Percentiles rank a stretch among this genome's conserved stretches.
These are phyloP conservation scores for Erethizon dorsatum DNA, from an alignment of 2,797 vertebrate genomes.

Conservation along the genomic window DNA sequence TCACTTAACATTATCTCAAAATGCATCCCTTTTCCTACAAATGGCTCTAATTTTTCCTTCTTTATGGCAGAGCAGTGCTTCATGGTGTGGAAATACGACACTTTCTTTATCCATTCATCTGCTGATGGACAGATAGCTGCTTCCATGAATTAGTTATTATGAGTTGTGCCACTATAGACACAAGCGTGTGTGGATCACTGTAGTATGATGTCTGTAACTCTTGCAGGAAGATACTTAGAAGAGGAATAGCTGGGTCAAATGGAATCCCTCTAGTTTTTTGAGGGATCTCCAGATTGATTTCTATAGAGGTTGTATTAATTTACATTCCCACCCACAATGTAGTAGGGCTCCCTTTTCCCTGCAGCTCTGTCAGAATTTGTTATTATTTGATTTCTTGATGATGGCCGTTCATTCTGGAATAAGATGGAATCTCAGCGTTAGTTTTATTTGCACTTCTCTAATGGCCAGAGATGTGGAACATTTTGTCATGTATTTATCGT, in stretches of 20 bases:
- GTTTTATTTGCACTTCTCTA: background rate
- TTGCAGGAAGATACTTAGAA: background rate
- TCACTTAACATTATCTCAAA: background rate
- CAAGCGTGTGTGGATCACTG: background rate
- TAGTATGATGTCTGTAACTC: accelerated
- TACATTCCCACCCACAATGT: background rate
- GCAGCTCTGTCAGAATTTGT: background rate
- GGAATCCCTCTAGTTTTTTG: background rate
- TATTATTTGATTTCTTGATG: background rate
- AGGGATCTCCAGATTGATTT: background rate
- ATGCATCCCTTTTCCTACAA: background rate
- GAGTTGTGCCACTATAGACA: background rate
- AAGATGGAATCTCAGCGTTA: background rate
- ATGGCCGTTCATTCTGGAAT: background rate
- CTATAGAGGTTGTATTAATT: background rate
- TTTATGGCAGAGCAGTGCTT: background rate
- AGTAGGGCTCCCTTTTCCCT: background rate
- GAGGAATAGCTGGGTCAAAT: background rate
- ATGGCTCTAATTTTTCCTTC: background rate
- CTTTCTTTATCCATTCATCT: too few species aligned
- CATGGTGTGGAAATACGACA: too few species aligned
- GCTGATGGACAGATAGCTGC: too few species aligned
- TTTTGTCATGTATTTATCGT: background rate
- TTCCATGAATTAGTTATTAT: background rate
- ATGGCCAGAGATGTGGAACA: background rate